Evolutionary conservation across 2,797 vertebrate species (phyloP).

Genomic region (Mormyrops boulengeri): DNA sequence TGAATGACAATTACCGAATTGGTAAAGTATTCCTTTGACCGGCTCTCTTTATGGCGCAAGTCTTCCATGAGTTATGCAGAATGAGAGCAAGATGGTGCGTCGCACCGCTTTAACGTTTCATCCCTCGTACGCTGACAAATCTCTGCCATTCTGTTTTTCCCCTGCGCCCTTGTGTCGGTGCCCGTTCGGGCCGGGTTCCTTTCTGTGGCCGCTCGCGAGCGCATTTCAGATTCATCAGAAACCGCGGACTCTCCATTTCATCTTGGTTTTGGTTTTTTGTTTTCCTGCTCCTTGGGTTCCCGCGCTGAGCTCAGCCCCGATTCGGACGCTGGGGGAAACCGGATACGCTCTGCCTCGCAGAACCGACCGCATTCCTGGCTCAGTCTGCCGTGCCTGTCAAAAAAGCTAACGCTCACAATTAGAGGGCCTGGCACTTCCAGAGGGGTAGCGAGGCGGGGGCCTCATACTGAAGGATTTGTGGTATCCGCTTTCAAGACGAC

Average conservation of each 20-base stretch:
- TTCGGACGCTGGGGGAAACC: not conserved
- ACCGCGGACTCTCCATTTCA: not conserved
- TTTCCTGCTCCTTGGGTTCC: not conserved
- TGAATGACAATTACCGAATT: not conserved
- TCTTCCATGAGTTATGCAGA: not conserved
- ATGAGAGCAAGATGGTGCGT: not conserved
- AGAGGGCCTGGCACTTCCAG: not conserved
- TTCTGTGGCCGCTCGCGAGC: not conserved
- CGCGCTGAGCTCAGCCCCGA: not conserved
- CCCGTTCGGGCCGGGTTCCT: not conserved
- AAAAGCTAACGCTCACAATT: conserved; percentile 11
- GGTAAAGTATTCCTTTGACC: not conserved
- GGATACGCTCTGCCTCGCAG: not conserved
- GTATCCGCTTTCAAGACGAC: not conserved
- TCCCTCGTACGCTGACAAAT: not conserved
- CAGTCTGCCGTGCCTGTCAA: not conserved
- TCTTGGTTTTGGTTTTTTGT: not conserved
- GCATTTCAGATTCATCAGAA: not conserved
- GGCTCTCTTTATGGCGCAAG: not conserved
- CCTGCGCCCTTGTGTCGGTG: not conserved
- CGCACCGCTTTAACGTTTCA: not conserved
- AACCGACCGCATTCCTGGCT: not conserved
- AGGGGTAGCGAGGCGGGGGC: not conserved
- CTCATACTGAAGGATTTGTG: not conserved
- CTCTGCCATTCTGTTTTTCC: not conserved